Evolutionary conservation across 2,797 vertebrate species (phyloP).

Genomic region (Enteromius thamalakanensis): DNA sequence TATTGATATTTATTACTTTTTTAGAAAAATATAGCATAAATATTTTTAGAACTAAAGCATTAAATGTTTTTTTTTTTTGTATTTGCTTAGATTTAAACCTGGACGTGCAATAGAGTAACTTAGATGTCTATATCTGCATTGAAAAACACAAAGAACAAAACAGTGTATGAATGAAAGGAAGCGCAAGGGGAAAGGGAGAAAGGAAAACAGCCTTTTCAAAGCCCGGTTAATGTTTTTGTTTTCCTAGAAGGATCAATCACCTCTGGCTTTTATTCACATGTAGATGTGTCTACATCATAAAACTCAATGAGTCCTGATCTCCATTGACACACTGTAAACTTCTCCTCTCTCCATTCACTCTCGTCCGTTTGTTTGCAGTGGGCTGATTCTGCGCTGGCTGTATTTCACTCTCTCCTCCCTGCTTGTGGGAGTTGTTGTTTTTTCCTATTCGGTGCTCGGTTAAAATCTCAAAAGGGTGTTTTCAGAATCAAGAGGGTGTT

Average conservation of each 20-base stretch:
- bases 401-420: slow-evolving; percentile 79
- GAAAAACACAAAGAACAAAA: slow-evolving; percentile 34
- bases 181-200: slow-evolving; percentile 34
- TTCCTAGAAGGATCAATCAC: slow-evolving; percentile 55
- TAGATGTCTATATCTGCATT: slow-evolving; percentile 37
- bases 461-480: slow-evolving; percentile 97
- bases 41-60: slow-evolving; percentile 3
- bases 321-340: slow-evolving; percentile 59
- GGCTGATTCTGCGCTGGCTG: slow-evolving; percentile 66
- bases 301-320: slow-evolving; percentile 58
- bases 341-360: slow-evolving; percentile 44
- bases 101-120: slow-evolving; percentile 37
- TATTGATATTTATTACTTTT: not conserved
- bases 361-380: slow-evolving; percentile 57
- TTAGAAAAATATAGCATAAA: not conserved
- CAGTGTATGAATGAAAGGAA: slow-evolving; percentile 41
- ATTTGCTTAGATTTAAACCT: slow-evolving; percentile 22
- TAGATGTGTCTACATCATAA: slow-evolving; percentile 60
- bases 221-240: slow-evolving; percentile 50
- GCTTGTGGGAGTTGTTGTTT: slow-evolving; percentile 78
- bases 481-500: slow-evolving; percentile 84
- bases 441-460: slow-evolving; percentile 82
- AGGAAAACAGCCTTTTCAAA: slow-evolving; percentile 47
- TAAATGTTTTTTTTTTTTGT: not conserved
- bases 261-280: slow-evolving; percentile 58